Percentiles rank a stretch among this genome's conserved stretches.
phyloP scores from a whole-genome alignment of 2,113 vertebrate species.

The Lagopus muta region DNA sequence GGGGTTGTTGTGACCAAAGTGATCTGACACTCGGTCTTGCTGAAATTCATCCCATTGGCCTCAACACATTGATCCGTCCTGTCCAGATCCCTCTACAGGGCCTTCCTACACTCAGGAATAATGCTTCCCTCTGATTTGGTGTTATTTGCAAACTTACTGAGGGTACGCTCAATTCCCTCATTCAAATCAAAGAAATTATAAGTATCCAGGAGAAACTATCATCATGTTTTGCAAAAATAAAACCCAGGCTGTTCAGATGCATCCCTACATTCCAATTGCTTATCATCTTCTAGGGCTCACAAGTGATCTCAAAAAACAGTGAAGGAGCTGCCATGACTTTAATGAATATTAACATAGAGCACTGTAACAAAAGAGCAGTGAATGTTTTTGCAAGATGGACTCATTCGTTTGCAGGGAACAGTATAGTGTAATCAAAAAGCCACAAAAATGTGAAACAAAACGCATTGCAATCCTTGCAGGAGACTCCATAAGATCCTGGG shows the following conservation, averaged over 20 bases:
- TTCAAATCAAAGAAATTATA: background rate
- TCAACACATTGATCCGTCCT: too few relatives aligned
- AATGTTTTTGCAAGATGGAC: background rate
- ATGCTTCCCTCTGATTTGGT: too few relatives aligned
- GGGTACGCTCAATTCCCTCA: too few relatives aligned
- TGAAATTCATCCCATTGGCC: too few relatives aligned
- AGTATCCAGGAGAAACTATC: background rate
- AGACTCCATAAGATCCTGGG: background rate
- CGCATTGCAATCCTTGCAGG: rapidly evolving
- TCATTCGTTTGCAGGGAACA: background rate
- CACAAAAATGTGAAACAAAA: background rate
- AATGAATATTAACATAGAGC: background rate
- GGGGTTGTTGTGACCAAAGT: too few relatives aligned
- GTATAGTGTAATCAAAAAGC: background rate
- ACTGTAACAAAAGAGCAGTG: background rate
- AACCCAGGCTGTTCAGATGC: background rate
- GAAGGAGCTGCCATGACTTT: background rate
- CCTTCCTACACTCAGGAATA: too few relatives aligned
- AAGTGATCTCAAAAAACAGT: background rate
- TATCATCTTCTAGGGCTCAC: background rate
- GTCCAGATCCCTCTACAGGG: too few relatives aligned
- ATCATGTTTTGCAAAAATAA: background rate
- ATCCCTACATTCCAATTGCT: background rate
- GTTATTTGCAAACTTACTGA: too few relatives aligned
- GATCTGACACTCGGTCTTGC: too few relatives aligned